phyloP scores from a whole-genome alignment of 2,888 invertebrate genomes.

The Thecocarcelia acutangulata region DNA sequence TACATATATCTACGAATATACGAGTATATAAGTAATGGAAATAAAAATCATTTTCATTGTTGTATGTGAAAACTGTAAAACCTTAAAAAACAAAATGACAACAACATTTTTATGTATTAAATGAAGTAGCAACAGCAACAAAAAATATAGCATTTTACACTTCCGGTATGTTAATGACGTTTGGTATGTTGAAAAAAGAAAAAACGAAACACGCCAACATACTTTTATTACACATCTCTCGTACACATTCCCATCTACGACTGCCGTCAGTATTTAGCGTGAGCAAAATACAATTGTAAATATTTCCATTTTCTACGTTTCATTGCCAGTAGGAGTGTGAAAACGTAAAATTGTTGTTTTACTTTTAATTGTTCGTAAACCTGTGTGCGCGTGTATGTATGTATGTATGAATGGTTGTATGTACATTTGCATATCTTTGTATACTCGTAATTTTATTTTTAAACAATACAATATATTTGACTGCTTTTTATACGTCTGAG shows the following conservation, averaged over 20 bases:
- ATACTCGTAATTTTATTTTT: neutral
- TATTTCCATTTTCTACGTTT: conserved; percentile 42
- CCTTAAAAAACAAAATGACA: conserved; percentile 15
- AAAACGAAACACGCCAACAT: conserved; percentile 27
- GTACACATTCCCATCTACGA: conserved; percentile 6
- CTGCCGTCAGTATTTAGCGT: conserved; percentile 48
- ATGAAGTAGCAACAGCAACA: conserved; percentile 27
- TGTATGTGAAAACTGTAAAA: conserved; percentile 6
- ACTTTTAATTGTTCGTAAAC: too few species aligned
- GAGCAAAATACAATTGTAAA: conserved; percentile 59
- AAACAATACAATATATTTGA: conserved; percentile 23
- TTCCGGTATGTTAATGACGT: conserved; percentile 76
- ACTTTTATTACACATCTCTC: conserved; percentile 20
- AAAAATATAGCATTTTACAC: conserved; percentile 73
- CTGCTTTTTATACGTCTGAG: neutral
- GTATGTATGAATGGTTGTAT: conserved; percentile 1
- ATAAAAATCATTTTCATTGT: neutral
- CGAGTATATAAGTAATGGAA: too few species aligned
- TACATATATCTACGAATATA: neutral
- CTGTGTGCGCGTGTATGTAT: neutral
- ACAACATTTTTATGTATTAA: neutral
- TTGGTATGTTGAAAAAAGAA: conserved; percentile 53
- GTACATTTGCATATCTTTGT: too few species aligned
- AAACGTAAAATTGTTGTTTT: conserved; percentile 46
- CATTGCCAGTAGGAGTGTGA: conserved; percentile 56